phyloP scores from a whole-genome alignment of 2,888 invertebrate genomes.

The Chloroclysta siterata region DNA sequence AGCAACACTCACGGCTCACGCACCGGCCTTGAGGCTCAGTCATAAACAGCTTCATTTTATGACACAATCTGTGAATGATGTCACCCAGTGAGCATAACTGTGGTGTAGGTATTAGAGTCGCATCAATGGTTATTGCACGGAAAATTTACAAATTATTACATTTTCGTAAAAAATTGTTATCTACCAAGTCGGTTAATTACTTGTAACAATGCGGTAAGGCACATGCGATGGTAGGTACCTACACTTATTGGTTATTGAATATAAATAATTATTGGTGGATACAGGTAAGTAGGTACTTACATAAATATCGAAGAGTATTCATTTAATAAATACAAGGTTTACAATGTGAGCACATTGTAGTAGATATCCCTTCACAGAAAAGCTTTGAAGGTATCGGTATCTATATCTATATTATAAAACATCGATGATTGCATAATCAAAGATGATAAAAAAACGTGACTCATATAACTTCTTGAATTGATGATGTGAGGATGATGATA shows the following conservation, averaged over 20 bases:
- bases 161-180: constrained; percentile 6
- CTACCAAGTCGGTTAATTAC: not conserved
- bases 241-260: too few species aligned
- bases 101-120: constrained; percentile 11
- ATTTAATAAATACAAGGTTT: not conserved
- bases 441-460: too few species aligned
- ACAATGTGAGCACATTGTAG: too few species aligned
- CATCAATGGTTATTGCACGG: constrained; percentile 22
- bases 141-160: constrained; percentile 25
- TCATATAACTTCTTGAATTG: too few species aligned
- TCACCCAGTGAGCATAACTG: constrained; percentile 47
- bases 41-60: constrained; percentile 46
- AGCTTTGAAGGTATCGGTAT: too few species aligned
- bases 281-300: too few species aligned
- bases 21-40: constrained; percentile 38
- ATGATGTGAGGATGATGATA: too few species aligned
- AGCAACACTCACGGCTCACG: constrained; percentile 6
- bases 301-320: too few species aligned
- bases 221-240: not conserved
- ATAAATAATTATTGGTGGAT: too few species aligned
- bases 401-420: too few species aligned
- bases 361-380: too few species aligned
- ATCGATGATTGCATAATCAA: too few species aligned
- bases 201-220: not conserved
- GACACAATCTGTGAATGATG: constrained; percentile 56